Conservation (phyloP, 2,888 invertebrate genomes). For the Biston stratarius region DNA sequence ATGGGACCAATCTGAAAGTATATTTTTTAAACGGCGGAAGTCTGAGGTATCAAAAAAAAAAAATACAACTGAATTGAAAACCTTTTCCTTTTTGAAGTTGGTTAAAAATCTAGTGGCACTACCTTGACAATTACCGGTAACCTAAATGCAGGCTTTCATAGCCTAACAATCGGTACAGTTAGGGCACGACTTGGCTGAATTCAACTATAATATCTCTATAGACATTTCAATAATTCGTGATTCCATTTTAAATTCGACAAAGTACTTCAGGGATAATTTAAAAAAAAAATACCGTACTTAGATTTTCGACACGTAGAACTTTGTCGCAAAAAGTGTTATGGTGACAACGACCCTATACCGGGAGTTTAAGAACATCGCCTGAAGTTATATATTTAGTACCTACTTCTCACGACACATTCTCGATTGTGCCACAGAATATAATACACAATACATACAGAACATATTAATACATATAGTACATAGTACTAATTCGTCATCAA, state of each 20-base stretch:
- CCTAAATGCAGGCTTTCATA: slow-evolving; percentile 41
- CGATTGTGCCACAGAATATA: neutral
- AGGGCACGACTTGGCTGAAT: slow-evolving; percentile 65
- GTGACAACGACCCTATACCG: slow-evolving; percentile 14
- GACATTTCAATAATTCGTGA: slow-evolving; percentile 72
- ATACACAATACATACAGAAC: too few relatives aligned
- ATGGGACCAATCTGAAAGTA: too few relatives aligned
- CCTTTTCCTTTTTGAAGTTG: too few relatives aligned
- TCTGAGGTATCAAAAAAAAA: too few relatives aligned
- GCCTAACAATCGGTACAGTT: slow-evolving; percentile 64
- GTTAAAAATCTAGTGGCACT: slow-evolving; percentile 41
- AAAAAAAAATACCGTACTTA: slow-evolving; percentile 27
- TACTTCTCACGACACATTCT: slow-evolving; percentile 25
- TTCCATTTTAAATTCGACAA: slow-evolving; percentile 54
- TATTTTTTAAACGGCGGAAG: too few relatives aligned
- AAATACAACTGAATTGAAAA: too few relatives aligned
- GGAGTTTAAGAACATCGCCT: slow-evolving; percentile 25
- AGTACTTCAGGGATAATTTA: slow-evolving; percentile 36
- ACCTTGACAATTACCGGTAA: slow-evolving; percentile 36
- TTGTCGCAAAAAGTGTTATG: slow-evolving; percentile 2
- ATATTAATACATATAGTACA: too few relatives aligned
- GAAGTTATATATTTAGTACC: slow-evolving; percentile 13
- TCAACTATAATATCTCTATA: slow-evolving; percentile 60
- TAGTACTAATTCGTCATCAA: too few relatives aligned
- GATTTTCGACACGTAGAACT: neutral